Evolutionary conservation across 2,888 invertebrate genomes (phyloP).

Genomic region (Bombyx huttoni): DNA sequence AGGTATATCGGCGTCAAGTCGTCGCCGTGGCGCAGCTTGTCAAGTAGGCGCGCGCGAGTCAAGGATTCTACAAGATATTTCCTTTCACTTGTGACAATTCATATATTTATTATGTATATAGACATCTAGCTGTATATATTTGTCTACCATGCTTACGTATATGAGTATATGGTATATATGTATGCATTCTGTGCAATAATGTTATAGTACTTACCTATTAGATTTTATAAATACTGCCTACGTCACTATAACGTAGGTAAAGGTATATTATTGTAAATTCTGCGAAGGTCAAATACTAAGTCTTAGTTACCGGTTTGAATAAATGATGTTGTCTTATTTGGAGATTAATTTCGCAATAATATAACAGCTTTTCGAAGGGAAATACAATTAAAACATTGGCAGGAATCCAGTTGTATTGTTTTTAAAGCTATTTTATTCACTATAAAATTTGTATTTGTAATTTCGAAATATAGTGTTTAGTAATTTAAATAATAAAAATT

Average conservation of each 20-base stretch:
- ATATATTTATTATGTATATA: slow-evolving; percentile 13
- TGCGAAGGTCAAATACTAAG: neutral
- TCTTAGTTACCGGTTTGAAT: neutral
- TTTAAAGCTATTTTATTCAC: too few relatives aligned
- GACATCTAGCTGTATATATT: slow-evolving; percentile 5
- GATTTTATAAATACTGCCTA: slow-evolving; percentile 14
- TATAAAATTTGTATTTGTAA: too few relatives aligned
- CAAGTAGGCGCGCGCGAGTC: slow-evolving; percentile 59
- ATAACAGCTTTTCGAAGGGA: neutral
- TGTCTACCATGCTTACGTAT: slow-evolving; percentile 4
- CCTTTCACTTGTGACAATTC: slow-evolving; percentile 70
- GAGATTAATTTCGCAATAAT: neutral
- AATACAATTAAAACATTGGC: too few relatives aligned
- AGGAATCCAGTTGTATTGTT: too few relatives aligned
- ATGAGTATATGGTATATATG: slow-evolving; percentile 4
- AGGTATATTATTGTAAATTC: neutral
- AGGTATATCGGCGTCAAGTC: slow-evolving; percentile 13
- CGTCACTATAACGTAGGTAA: slow-evolving; percentile 8
- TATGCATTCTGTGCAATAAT: slow-evolving; percentile 12
- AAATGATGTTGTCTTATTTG: neutral
- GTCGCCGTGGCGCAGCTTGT: slow-evolving; percentile 9
- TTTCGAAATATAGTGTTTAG: too few relatives aligned
- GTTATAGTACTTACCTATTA: slow-evolving; percentile 15
- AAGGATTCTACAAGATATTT: slow-evolving; percentile 70
- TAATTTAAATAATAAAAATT: too few relatives aligned